These are phyloP conservation scores for Metopia argyrocephala DNA, from an alignment of 2,888 invertebrate species.

Conservation along the genomic window DNA sequence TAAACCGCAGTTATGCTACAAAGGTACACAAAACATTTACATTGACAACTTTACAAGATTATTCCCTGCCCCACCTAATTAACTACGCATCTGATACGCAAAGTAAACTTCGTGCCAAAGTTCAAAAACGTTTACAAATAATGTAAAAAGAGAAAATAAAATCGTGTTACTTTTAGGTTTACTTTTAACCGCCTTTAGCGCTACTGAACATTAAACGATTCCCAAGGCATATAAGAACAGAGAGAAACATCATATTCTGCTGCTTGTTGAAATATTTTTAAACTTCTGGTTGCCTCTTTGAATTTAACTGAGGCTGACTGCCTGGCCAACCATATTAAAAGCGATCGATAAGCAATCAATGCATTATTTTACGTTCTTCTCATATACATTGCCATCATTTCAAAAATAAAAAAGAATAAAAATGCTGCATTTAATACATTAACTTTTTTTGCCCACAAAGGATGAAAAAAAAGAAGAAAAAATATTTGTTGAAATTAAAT, in stretches of 20 bases:
- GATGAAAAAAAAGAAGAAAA: slow-evolving; percentile 4
- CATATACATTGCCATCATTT: slow-evolving; percentile 31
- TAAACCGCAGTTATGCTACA: no score
- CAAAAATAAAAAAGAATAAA: slow-evolving; percentile 33
- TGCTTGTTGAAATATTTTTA: slow-evolving; percentile 53
- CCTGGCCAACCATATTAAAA: slow-evolving; percentile 59
- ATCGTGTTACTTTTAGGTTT: slow-evolving; percentile 51
- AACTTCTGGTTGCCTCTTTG: slow-evolving; percentile 40
- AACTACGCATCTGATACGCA: slow-evolving; percentile 5
- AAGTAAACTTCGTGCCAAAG: slow-evolving; percentile 29
- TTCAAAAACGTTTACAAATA: slow-evolving; percentile 17
- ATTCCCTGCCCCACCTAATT: neutral
- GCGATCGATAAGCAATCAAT: slow-evolving; percentile 66
- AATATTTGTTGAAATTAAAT: slow-evolving; percentile 34
- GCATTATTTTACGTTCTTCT: slow-evolving; percentile 54
- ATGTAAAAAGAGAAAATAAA: slow-evolving; percentile 20
- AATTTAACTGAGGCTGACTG: neutral
- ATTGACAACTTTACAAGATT: neutral
- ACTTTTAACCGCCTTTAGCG: slow-evolving; percentile 50
- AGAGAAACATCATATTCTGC: slow-evolving; percentile 40
- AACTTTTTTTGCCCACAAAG: slow-evolving; percentile 34
- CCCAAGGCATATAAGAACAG: slow-evolving; percentile 47
- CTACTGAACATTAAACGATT: slow-evolving; percentile 53
- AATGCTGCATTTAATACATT: slow-evolving; percentile 18
- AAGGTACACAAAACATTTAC: no score